Evolutionary conservation across 2,888 invertebrate species (phyloP).

Genomic region (Germaria angustata): DNA sequence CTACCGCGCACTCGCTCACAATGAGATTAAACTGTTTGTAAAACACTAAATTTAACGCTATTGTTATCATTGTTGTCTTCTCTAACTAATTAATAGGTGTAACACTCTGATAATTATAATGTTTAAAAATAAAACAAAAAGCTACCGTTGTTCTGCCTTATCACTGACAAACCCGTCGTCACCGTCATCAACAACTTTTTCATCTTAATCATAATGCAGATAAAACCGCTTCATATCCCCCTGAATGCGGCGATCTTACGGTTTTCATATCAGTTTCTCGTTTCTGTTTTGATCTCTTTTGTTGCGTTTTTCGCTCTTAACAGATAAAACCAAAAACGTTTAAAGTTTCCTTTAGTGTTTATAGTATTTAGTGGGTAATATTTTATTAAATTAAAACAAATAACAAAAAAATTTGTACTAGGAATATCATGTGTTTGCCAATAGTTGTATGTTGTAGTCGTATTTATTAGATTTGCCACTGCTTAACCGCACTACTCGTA

Average conservation of each 20-base stretch:
- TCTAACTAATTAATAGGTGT: constrained; percentile 57
- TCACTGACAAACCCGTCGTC: constrained; percentile 35
- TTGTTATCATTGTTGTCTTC: constrained; percentile 62
- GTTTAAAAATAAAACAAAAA: constrained; percentile 20
- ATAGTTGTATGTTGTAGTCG: not conserved
- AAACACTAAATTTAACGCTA: constrained; percentile 63
- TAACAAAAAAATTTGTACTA: not conserved
- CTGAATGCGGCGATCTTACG: constrained; percentile 6
- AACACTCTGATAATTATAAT: constrained; percentile 48
- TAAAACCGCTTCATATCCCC: constrained; percentile 30
- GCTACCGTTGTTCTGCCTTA: constrained; percentile 37
- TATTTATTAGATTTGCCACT: constrained; percentile 16
- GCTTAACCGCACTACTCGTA: not conserved
- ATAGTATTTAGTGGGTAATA: not conserved
- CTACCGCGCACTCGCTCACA: constrained; percentile 33
- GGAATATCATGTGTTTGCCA: not conserved
- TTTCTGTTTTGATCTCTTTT: constrained; percentile 18
- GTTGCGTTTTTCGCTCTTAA: constrained; percentile 9
- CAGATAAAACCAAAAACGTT: constrained; percentile 28
- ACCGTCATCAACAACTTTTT: constrained; percentile 14
- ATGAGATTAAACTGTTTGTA: constrained; percentile 65
- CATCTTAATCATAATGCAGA: constrained; percentile 36
- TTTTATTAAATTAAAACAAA: constrained; percentile 22
- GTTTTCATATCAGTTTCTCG: constrained; percentile 11
- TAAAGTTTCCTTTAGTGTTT: constrained; percentile 17